phyloP scores from a whole-genome alignment of 2,797 vertebrate species.

The Falco rusticolus region DNA sequence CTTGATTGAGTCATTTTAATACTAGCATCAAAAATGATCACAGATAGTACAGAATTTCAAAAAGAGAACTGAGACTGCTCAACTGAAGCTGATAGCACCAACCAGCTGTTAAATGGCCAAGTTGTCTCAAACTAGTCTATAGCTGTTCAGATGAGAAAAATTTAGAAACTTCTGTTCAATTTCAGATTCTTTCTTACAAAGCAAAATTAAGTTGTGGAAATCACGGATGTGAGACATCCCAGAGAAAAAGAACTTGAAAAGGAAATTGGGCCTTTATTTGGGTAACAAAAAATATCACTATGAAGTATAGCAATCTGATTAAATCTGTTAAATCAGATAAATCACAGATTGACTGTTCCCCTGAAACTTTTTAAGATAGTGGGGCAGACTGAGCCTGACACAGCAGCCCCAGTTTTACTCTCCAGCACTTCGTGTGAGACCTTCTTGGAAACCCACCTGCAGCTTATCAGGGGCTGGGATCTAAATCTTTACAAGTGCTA shows the following conservation, averaged over 20 bases:
- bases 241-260: not conserved
- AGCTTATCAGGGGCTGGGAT: rapidly evolving
- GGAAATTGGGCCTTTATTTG: not conserved
- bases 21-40: not conserved
- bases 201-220: not conserved
- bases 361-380: not conserved
- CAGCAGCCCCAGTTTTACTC: not conserved
- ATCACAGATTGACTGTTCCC: not conserved
- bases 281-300: not conserved
- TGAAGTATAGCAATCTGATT: not conserved
- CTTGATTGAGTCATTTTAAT: not conserved
- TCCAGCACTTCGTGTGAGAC: not conserved
- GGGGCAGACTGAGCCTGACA: not conserved
- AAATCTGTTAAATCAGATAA: not conserved
- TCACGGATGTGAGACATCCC: not conserved
- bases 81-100: not conserved
- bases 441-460: not conserved
- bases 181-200: not conserved
- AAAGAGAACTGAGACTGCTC: not conserved
- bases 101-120: not conserved
- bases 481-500: not conserved
- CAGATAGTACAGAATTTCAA: not conserved
- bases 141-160: not conserved
- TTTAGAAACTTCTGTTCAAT: not conserved
- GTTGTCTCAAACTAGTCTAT: not conserved